Conservation (phyloP, 2,888 invertebrate genomes). For the Eupithecia centaureata region DNA sequence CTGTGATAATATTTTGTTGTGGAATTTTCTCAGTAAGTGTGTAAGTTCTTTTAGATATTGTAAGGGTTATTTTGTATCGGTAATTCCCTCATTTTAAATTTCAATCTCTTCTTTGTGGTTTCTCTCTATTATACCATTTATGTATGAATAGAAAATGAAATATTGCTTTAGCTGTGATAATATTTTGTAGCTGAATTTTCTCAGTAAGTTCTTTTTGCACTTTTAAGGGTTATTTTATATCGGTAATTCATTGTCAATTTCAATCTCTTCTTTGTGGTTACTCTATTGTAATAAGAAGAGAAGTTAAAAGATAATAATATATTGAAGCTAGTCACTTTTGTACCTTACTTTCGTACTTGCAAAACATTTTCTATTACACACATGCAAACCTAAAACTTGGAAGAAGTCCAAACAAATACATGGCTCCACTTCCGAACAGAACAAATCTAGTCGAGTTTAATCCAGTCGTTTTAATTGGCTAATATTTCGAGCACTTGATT, state of each 20-base stretch:
- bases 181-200: constrained; percentile 24
- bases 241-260: no score
- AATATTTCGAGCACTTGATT: constrained; percentile 37
- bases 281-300: neutral
- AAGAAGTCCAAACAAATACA: constrained; percentile 9
- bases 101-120: neutral
- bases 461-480: constrained; percentile 9
- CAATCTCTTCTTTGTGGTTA: neutral
- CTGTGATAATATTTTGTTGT: constrained; percentile 28
- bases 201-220: constrained; percentile 14
- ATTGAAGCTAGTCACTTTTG: no score
- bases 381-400: neutral
- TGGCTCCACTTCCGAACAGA: constrained; percentile 4
- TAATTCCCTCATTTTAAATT: no score
- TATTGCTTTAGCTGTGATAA: constrained; percentile 28
- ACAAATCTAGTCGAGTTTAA: constrained; percentile 5
- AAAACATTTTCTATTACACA: neutral
- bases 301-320: constrained; percentile 27
- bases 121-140: neutral
- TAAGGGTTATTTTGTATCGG: neutral
- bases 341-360: neutral
- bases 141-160: constrained; percentile 1
- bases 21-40: constrained; percentile 21
- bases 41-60: neutral
- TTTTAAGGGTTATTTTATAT: neutral